phyloP scores from a whole-genome alignment of 2,888 invertebrate species.

The Dioctria linearis region DNA sequence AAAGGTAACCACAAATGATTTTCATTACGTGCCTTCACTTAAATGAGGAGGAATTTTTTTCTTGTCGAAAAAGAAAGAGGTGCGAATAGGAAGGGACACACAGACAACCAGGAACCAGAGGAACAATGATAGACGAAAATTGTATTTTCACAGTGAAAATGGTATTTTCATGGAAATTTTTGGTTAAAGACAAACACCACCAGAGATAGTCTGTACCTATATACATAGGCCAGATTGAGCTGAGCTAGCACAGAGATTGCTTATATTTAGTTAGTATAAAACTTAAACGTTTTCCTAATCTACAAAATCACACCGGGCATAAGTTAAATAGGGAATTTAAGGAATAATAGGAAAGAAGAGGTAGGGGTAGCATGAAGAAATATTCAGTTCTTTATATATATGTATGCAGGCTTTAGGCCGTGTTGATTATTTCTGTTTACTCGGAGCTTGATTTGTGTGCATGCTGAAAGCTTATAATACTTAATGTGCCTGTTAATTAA shows the following conservation, averaged over 20 bases:
- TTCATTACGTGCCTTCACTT: constrained; percentile 1
- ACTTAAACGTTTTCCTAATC: constrained; percentile 12
- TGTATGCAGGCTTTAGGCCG: neutral
- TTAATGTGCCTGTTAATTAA: constrained; percentile 49
- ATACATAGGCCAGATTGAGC: neutral
- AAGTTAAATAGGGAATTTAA: neutral
- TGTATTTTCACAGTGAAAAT: neutral
- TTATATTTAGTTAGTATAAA: neutral
- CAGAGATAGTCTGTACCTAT: neutral
- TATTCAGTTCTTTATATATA: too few species aligned
- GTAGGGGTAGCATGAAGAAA: too few species aligned
- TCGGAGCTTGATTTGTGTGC: constrained; percentile 40
- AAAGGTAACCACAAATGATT: constrained; percentile 40
- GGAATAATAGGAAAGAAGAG: too few species aligned
- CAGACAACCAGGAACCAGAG: too few species aligned
- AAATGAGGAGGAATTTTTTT: constrained; percentile 1
- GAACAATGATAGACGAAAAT: too few species aligned
- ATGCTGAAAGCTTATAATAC: constrained; percentile 8
- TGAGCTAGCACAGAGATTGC: too few species aligned
- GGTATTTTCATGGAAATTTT: constrained; percentile 27
- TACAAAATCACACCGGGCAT: constrained; percentile 7
- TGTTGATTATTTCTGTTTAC: constrained; percentile 33
- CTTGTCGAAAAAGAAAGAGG: neutral
- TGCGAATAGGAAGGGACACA: neutral
- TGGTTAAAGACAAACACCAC: neutral